Percentiles rank a stretch among this genome's conserved stretches.
phyloP scores from a whole-genome alignment of 2,113 vertebrate species.

The Thalassarche chlororhynchos region DNA sequence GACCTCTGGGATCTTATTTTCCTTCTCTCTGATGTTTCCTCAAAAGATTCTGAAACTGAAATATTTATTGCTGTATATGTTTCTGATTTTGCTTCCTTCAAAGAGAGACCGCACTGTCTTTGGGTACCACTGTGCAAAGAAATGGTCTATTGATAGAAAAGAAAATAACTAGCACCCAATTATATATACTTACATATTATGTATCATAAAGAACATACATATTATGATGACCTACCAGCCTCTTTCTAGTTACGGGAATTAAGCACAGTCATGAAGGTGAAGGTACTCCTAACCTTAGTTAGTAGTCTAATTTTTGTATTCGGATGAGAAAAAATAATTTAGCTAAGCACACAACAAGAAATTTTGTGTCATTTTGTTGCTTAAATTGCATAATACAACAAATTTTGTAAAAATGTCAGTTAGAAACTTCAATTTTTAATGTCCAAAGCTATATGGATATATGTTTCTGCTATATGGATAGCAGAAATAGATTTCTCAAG shows the following conservation, averaged over 20 bases:
- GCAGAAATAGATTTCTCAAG: neutral
- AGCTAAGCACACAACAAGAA: neutral
- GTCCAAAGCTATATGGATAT: neutral
- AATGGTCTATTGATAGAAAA: neutral
- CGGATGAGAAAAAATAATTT: neutral
- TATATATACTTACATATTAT: neutral
- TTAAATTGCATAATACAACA: neutral
- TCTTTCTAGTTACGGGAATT: neutral
- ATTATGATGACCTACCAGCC: neutral
- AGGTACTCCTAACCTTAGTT: neutral
- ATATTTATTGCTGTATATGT: neutral
- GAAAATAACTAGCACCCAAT: neutral
- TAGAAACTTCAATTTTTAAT: neutral
- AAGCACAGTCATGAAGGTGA: neutral
- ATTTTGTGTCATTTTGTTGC: neutral
- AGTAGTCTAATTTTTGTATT: neutral
- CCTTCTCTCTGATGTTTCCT: slow-evolving; percentile 8
- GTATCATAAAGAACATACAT: neutral
- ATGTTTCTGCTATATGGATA: neutral
- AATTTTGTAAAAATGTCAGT: neutral
- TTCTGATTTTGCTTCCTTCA: neutral
- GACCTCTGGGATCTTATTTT: slow-evolving; percentile 6
- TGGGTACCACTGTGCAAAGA: neutral
- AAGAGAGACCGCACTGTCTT: neutral
- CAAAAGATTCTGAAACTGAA: neutral